phyloP scores from a whole-genome alignment of 2,888 invertebrate genomes.

The Chloroclystis v-ata region DNA sequence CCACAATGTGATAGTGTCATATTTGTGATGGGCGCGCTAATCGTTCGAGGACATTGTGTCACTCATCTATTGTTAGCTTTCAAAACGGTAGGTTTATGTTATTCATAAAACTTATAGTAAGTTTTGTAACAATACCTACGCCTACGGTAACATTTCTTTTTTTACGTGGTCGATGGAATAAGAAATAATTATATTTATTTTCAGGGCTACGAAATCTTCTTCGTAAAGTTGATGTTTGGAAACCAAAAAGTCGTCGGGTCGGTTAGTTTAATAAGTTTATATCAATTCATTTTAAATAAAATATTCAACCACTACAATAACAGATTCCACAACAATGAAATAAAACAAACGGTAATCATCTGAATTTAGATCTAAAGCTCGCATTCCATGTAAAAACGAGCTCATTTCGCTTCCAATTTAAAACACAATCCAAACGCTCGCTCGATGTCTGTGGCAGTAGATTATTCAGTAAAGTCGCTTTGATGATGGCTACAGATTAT shows the following conservation, averaged over 20 bases:
- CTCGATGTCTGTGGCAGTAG: conserved; percentile 53
- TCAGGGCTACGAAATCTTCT: no score
- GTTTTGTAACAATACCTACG: background rate
- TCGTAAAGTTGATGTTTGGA: no score
- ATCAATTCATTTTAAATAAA: no score
- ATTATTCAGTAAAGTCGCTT: conserved; percentile 51
- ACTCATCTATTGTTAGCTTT: background rate
- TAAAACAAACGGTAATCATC: conserved; percentile 20
- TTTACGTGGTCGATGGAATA: no score
- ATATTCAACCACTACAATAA: no score
- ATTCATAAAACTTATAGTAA: background rate
- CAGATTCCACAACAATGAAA: conserved; percentile 14
- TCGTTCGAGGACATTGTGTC: conserved; percentile 17
- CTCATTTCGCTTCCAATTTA: conserved; percentile 47
- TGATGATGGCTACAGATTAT: conserved; percentile 49
- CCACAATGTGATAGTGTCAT: conserved; percentile 21
- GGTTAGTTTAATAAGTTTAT: no score
- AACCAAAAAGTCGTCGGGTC: no score
- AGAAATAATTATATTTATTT: no score
- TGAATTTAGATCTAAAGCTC: conserved; percentile 28
- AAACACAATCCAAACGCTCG: conserved; percentile 49
- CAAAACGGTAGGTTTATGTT: conserved; percentile 4
- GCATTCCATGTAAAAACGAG: conserved; percentile 50
- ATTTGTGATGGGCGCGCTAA: conserved; percentile 28
- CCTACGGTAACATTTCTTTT: background rate